phyloP scores from a whole-genome alignment of 1,140 invertebrate species.

The Anastrepha ludens region DNA sequence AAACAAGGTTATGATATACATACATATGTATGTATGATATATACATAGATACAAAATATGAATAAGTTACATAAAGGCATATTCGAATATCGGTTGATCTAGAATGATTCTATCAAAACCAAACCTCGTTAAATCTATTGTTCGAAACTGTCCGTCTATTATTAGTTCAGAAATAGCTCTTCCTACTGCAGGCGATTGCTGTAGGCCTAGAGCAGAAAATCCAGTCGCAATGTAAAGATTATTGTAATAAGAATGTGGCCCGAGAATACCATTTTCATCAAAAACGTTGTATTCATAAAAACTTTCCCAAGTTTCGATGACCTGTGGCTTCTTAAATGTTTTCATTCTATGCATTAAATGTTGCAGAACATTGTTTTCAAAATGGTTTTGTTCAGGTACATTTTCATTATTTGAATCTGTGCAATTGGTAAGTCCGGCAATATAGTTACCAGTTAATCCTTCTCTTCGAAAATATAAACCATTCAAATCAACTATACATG shows the following conservation, averaged over 20 bases:
- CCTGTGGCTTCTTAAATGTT: conserved; percentile 86
- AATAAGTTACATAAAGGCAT: not conserved
- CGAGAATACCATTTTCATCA: conserved; percentile 95
- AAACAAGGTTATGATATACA: too few relatives aligned
- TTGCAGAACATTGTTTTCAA: conserved; percentile 87
- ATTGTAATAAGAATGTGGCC: conserved; percentile 88
- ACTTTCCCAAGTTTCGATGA: conserved; percentile 89
- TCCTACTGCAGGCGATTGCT: conserved; percentile 91
- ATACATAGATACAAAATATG: not conserved
- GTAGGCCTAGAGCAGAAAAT: conserved; percentile 94
- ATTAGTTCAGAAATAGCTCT: conserved; percentile 90
- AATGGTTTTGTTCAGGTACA: conserved; percentile 87
- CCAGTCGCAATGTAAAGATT: conserved; percentile 93
- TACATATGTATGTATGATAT: too few relatives aligned
- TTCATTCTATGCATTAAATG: conserved; percentile 85
- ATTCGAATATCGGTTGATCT: conserved; percentile 80
- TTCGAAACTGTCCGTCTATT: conserved; percentile 82
- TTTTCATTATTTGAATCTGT: conserved; percentile 80
- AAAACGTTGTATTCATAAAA: conserved; percentile 94
- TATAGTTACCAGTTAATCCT: conserved; percentile 76
- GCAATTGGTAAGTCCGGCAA: conserved; percentile 76
- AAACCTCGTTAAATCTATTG: conserved; percentile 87
- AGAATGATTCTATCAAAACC: conserved; percentile 87
- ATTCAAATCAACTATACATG: conserved; percentile 87
- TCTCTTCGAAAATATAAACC: conserved; percentile 79